A percentile compares a stretch with the other conserved stretches of the same genome.
Conservation (phyloP, 2,888 invertebrate genomes). For the Zhengitettix transpicula region DNA sequence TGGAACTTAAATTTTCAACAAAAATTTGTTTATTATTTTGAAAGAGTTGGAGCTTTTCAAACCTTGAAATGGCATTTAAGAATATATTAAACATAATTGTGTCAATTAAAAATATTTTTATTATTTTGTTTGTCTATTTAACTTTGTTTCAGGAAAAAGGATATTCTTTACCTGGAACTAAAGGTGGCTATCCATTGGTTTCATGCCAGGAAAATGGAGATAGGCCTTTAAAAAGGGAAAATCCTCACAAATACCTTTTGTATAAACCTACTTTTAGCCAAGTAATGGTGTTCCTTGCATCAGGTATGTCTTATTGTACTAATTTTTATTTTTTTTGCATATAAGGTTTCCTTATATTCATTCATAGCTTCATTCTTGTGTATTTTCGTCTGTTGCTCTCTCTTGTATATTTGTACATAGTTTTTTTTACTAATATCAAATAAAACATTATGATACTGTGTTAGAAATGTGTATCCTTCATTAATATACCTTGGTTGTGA, state of each 20-base stretch:
- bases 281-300: slow-evolving; percentile 80
- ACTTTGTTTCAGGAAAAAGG: slow-evolving; percentile 19
- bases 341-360: background rate
- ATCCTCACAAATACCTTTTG: slow-evolving; percentile 91
- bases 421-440: background rate
- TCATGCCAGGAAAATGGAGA: slow-evolving; percentile 48
- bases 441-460: background rate
- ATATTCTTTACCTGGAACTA: slow-evolving; percentile 22
- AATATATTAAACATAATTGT: background rate
- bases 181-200: slow-evolving; percentile 28
- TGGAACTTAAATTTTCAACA: too few species aligned
- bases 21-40: too few species aligned
- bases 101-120: background rate
- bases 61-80: too few species aligned
- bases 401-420: background rate
- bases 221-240: slow-evolving; percentile 54
- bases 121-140: too few species aligned
- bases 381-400: background rate
- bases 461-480: too few species aligned
- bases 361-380: background rate
- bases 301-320: slow-evolving; percentile 17
- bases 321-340: too few species aligned
- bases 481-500: too few species aligned
- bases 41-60: too few species aligned
- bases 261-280: slow-evolving; percentile 91